Evolutionary conservation across 2,888 invertebrate genomes (phyloP), one percentile per base, ranked within the genome.

Genomic region (Megamerina dolium): DNA sequence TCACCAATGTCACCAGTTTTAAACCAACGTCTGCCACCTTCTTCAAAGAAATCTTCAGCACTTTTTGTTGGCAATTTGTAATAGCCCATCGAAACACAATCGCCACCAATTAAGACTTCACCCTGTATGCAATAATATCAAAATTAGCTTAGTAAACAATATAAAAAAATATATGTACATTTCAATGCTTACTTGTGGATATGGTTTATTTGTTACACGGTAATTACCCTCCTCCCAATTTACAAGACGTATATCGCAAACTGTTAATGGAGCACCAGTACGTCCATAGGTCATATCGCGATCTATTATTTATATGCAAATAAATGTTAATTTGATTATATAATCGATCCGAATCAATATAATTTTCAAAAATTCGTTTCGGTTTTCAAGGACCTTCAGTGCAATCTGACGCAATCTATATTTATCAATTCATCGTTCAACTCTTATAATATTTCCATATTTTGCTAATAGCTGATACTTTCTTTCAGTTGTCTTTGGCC

Each of bases 201-300:
- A 78, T 1, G 91, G 94, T 59, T 83, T 85, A 70, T 95, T 94
- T 21, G 81, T 83, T 21, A 88, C 82, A 55, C 85, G 79, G 74
- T 96, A 96, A 67, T 85, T 82, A 52, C 93, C 95, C 74, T 96
- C 96, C 58, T 86, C 85, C 96, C 96, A 96, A 74, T 91, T 87
- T 37, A 87, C 82, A 50, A 96, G 77, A 58, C 81, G 79, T 61
- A 96, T 82, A 67, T 92, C 87, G 60, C 85, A 84, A 54, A 87
- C 85, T 2, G 86, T 82, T 44, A 90, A 78, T 8, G 95, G 91
- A 37, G 86, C 87, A 36, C 96, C 96, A 43, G 90, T 93, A 60
- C 91, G 79, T 13, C 94, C 95, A 30, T 70, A 74, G 3, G 68
- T 60, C 66, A 72, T 73, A 58, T 78, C 78, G 36, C 75, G 66